phyloP scores from a whole-genome alignment of 2,888 invertebrate genomes.

The Melikaiella ostensackeni region DNA sequence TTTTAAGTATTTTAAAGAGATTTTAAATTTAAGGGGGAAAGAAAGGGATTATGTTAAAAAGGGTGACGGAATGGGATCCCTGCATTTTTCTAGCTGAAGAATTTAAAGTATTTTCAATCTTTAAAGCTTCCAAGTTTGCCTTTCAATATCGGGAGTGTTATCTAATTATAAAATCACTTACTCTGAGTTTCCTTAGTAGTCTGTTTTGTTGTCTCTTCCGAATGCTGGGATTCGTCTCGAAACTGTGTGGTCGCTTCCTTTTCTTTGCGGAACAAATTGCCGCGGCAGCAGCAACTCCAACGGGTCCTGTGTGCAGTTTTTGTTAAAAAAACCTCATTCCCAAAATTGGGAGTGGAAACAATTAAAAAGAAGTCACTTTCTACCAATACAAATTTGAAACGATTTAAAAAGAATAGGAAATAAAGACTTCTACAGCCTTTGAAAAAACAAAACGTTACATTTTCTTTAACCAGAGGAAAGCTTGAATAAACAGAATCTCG shows the following conservation, averaged over 20 bases:
- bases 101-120: no score
- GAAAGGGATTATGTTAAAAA: no score
- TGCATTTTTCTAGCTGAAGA: no score
- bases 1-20: no score
- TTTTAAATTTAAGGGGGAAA: no score
- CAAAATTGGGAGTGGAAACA: background rate
- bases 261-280: constrained; percentile 98
- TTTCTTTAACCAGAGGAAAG: background rate
- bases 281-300: constrained; percentile 97
- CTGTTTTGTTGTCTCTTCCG: constrained; percentile 97
- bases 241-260: constrained; percentile 95
- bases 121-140: no score
- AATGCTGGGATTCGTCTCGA: constrained; percentile 98
- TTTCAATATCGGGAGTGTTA: no score
- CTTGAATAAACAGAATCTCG: no score
- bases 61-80: no score
- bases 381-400: constrained; percentile 1
- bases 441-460: background rate
- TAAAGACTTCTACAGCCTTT: background rate
- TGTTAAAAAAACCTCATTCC: constrained; percentile 8
- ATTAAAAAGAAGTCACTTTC: constrained; percentile 18
- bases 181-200: constrained; percentile 90
- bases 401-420: background rate
- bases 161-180: constrained; percentile 74
- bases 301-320: constrained; percentile 83